Percentiles rank a stretch among this genome's conserved stretches.
These are phyloP conservation scores for Cerceris ruficornis DNA, from an alignment of 2,888 invertebrate species.

Conservation along the genomic window DNA sequence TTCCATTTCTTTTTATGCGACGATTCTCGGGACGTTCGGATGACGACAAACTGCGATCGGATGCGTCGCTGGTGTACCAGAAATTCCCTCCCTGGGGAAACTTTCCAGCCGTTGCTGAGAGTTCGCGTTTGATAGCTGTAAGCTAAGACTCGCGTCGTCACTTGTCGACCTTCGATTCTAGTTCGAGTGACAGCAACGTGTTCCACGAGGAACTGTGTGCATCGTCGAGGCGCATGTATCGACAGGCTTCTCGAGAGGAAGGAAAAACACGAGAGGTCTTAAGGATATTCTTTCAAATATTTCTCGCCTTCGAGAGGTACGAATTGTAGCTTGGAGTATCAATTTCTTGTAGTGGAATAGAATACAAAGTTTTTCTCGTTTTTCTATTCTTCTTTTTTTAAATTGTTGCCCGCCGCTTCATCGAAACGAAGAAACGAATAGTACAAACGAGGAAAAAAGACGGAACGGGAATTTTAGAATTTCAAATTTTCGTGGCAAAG, in stretches of 20 bases:
- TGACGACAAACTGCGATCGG: slow-evolving; percentile 56
- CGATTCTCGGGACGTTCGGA: slow-evolving; percentile 44
- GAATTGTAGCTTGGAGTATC: neutral
- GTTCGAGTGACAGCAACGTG: slow-evolving; percentile 24
- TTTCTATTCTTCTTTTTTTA: no score
- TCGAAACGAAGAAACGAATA: no score
- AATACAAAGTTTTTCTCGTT: no score
- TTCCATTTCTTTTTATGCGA: slow-evolving; percentile 13
- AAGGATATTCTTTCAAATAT: slow-evolving; percentile 22
- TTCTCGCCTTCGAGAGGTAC: neutral
- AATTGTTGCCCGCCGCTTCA: no score
- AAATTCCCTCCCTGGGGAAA: slow-evolving; percentile 53
- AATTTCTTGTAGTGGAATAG: neutral
- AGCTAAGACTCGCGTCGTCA: slow-evolving; percentile 40
- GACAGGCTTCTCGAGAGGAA: neutral
- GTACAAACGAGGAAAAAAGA: no score
- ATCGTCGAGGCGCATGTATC: slow-evolving; percentile 14
- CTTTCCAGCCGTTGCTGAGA: slow-evolving; percentile 53
- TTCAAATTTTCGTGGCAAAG: slow-evolving; percentile 36
- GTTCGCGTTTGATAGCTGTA: slow-evolving; percentile 38
- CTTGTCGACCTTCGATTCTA: slow-evolving; percentile 49
- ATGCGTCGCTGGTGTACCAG: slow-evolving; percentile 41
- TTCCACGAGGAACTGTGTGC: neutral
- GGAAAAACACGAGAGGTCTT: slow-evolving; percentile 6
- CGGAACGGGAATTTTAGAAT: neutral